Base-by-base conservation (phyloP, 2,113 vertebrate genomes). In the Chionodraco myersi region DNA sequence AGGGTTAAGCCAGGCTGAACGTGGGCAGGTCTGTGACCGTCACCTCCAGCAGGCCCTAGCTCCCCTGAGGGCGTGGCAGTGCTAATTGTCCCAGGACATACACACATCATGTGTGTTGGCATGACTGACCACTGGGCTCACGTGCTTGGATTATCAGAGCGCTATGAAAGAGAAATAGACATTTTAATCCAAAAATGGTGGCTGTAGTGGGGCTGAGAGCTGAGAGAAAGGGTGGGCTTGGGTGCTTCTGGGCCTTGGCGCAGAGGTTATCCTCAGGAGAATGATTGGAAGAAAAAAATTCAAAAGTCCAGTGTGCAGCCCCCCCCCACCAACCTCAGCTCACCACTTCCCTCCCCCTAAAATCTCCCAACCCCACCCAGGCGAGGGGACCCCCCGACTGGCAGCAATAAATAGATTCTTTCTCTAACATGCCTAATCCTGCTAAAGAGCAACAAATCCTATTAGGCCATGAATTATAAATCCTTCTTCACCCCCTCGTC, bases 381-480 rank as follows among this genome's bases (percentile, higher is more conserved):
- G 56, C 71, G 10, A 64, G 75, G 83, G 86, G 88, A 93, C 92
- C 94, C 92, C 93, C 94, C 86, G 88, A 95, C 92, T 92, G 85
- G 80, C 88, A 86, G 91, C 89, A 94, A 96, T 95, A 95, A 96
- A 95, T 94, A 94, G 93, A 91, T 93, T 94, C 86, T 95, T 96
- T 95, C 94, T 96, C 88, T 94, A 95, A 95, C 93, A 94, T 89
- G 91, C 89, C 85, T 96, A 96, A 96, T 96, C 95, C 93, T 88
- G 87, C 96, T 95, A 95, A 97, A 96, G 94, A 95, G 94, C 94
- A 93, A 92, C 93, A 95, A 96, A 96, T 96, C 95, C 94, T 95
- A 95, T 96, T 96, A 96, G 92, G 91, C 90, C 92, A 94, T 96
- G 95, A 95, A 95, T 96, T 94, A 93, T 95, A 95, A 95, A 94